Evolutionary conservation across 53 echinoderm and acorn worm species (phyloP).

Genomic region (Luidia sarsii): DNA sequence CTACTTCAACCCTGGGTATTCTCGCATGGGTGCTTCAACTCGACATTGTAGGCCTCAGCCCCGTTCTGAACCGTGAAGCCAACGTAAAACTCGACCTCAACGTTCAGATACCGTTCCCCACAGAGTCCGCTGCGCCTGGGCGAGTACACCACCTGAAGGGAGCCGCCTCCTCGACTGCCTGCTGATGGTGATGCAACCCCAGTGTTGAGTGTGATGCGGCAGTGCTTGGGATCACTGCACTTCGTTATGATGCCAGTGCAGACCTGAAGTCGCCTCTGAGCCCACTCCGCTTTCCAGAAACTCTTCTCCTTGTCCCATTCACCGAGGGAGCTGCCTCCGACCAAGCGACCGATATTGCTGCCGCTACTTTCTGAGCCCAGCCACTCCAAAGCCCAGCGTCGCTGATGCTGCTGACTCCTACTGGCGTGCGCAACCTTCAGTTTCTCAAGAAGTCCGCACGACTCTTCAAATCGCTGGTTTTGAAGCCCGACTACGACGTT

Average conservation of each 20-base stretch:
- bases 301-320: conserved; percentile 4
- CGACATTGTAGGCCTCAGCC: conserved; percentile 41
- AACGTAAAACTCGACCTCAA: conserved; percentile 45
- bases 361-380: not conserved
- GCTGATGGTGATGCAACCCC: not conserved
- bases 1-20: too few relatives aligned
- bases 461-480: not conserved
- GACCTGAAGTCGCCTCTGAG: conserved; percentile 25
- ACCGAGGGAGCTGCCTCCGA: conserved; percentile 24
- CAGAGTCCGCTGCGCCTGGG: conserved; percentile 27
- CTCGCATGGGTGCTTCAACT: too few relatives aligned
- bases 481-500: conserved; percentile 17
- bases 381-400: conserved; percentile 42
- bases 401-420: not conserved
- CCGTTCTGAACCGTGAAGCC: conserved; percentile 49
- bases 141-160: conserved; percentile 25
- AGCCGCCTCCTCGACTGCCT: not conserved
- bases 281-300: conserved; percentile 30
- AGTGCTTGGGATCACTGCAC: conserved; percentile 5
- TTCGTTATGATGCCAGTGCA: conserved; percentile 29
- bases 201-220: conserved; percentile 30
- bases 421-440: not conserved
- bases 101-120: conserved; percentile 24
- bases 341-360: not conserved
- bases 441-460: conserved; percentile 10